Conservation (phyloP, 2,888 invertebrate genomes). For the Drosophila nr. perissopoda region DNA sequence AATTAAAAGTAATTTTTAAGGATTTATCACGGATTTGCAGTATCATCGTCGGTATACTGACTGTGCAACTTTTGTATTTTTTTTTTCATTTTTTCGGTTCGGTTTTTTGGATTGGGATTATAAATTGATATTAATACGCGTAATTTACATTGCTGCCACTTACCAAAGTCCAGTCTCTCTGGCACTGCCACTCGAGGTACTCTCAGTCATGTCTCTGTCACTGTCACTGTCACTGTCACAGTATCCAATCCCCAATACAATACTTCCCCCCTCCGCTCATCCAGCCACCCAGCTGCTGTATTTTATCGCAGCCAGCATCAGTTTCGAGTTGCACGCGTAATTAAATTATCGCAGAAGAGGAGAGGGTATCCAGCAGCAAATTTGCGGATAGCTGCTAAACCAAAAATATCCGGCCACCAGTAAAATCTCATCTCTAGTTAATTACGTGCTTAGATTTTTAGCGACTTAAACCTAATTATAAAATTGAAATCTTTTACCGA, state of each 20-base stretch:
- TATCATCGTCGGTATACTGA: conserved; percentile 59
- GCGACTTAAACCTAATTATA: conserved; percentile 53
- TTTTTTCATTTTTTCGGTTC: conserved; percentile 30
- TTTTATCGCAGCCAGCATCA: conserved; percentile 36
- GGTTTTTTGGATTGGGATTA: conserved; percentile 65
- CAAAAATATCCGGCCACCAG: conserved; percentile 25
- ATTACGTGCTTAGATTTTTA: conserved; percentile 62
- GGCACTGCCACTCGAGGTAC: conserved; percentile 29
- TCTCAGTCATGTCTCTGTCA: conserved; percentile 29
- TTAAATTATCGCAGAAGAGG: conserved; percentile 66
- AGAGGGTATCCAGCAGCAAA: conserved; percentile 30
- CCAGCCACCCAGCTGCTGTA: neutral
- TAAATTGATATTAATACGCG: conserved; percentile 74
- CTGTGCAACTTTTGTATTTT: conserved; percentile 37
- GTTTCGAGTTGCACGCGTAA: conserved; percentile 62
- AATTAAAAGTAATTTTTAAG: conserved; percentile 76
- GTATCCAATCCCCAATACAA: conserved; percentile 1
- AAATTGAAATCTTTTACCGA: conserved; percentile 19
- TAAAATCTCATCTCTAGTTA: conserved; percentile 53
- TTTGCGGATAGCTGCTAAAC: conserved; percentile 17
- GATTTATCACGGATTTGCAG: conserved; percentile 73
- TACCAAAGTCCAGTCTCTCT: conserved; percentile 33
- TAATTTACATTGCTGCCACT: conserved; percentile 69
- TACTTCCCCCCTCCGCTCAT: neutral
- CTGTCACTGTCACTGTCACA: conserved; percentile 24